A percentile compares a stretch with the other conserved stretches of the same genome.
These are phyloP conservation scores for Neuroscelio doddi DNA, from an alignment of 2,888 invertebrate species.

Conservation along the genomic window DNA sequence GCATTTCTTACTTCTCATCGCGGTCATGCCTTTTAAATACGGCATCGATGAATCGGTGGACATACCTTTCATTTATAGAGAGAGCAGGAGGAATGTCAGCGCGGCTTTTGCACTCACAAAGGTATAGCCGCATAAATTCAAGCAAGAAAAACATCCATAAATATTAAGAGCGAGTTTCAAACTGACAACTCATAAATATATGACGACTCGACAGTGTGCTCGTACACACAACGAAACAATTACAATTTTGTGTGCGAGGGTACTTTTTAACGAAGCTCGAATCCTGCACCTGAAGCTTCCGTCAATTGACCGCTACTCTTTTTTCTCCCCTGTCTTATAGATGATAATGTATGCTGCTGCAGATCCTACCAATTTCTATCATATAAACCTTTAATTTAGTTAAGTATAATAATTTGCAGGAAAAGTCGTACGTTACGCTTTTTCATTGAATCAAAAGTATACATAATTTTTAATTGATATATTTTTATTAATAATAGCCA, in stretches of 20 bases:
- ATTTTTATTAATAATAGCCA: too few species aligned
- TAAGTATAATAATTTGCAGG: too few species aligned
- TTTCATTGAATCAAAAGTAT: too few species aligned
- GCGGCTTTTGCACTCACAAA: slow-evolving; percentile 54
- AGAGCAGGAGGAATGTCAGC: slow-evolving; percentile 44
- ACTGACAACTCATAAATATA: slow-evolving; percentile 45
- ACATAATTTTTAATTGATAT: too few species aligned
- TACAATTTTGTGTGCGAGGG: slow-evolving; percentile 36
- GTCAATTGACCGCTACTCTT: slow-evolving; percentile 5
- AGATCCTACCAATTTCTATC: too few species aligned
- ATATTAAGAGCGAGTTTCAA: slow-evolving; percentile 50
- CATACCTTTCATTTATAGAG: slow-evolving; percentile 42
- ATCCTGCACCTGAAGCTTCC: slow-evolving; percentile 8
- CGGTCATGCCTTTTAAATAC: slow-evolving; percentile 42
- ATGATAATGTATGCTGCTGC: neutral
- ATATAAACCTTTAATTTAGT: too few species aligned
- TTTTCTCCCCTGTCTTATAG: neutral
- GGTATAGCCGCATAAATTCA: slow-evolving; percentile 47
- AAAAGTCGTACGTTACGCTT: too few species aligned
- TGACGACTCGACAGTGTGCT: slow-evolving; percentile 28
- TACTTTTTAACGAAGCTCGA: slow-evolving; percentile 34
- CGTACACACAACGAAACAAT: slow-evolving; percentile 46
- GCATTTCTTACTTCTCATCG: slow-evolving; percentile 14
- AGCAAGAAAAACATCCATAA: slow-evolving; percentile 54
- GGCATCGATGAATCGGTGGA: slow-evolving; percentile 49